These are phyloP conservation scores for Chionis minor DNA, from an alignment of 2,113 vertebrate genomes.

Conservation along the genomic window DNA sequence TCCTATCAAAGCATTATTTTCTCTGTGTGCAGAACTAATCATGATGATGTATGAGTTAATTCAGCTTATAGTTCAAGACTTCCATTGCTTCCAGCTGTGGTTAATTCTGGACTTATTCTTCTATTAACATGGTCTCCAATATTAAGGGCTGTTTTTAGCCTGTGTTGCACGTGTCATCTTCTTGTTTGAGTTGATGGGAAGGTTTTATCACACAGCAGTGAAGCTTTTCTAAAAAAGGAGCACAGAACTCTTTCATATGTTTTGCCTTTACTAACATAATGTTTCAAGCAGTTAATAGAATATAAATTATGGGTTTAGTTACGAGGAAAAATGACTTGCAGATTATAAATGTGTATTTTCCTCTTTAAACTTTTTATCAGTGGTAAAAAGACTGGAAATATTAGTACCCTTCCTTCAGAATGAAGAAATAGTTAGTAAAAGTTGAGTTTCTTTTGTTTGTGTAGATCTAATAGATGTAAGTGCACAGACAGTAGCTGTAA, in stretches of 20 bases:
- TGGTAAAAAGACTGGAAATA: not conserved
- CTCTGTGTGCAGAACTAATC: not conserved
- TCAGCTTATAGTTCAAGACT: conserved; percentile 18
- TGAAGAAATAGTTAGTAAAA: not conserved
- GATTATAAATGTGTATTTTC: not conserved
- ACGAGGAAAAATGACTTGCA: not conserved
- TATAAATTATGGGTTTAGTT: not conserved
- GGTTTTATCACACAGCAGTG: not conserved
- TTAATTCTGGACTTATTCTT: conserved; percentile 47
- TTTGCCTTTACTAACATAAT: not conserved
- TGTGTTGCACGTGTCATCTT: not conserved
- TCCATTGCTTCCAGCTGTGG: conserved; percentile 40
- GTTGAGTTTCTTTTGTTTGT: not conserved
- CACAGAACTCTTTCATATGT: not conserved
- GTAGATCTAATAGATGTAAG: not conserved
- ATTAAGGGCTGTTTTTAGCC: conserved; percentile 10
- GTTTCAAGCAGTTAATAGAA: not conserved
- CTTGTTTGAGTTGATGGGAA: conserved; percentile 7
- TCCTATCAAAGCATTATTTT: conserved; percentile 10
- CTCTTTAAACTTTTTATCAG: not conserved
- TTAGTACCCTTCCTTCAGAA: not conserved
- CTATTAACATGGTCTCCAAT: conserved; percentile 13
- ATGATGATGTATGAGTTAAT: conserved; percentile 12
- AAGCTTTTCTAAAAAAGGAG: not conserved
- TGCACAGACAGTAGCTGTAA: not conserved